phyloP scores from a whole-genome alignment of 2,888 invertebrate genomes.

The Drepana falcataria region DNA sequence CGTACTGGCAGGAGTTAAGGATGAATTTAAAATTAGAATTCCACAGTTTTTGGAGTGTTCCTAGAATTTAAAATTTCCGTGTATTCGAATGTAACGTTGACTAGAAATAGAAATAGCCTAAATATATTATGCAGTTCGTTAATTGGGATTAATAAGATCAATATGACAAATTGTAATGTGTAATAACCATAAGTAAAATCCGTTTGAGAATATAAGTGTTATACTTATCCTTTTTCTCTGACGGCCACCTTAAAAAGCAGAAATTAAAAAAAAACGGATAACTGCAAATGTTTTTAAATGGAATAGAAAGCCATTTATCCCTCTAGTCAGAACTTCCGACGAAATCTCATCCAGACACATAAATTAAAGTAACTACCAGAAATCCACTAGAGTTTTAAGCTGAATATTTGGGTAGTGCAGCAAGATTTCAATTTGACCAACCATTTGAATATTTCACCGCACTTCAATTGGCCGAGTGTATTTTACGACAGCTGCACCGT shows the following conservation, averaged over 20 bases:
- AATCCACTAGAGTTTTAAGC: background rate
- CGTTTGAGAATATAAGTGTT: too few relatives aligned
- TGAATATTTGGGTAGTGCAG: conserved; percentile 4
- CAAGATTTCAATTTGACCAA: conserved; percentile 25
- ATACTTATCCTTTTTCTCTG: too few relatives aligned
- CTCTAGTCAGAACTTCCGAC: background rate
- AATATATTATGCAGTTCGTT: too few relatives aligned
- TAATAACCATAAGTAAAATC: too few relatives aligned
- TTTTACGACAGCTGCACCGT: conserved; percentile 24
- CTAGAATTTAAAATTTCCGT: background rate
- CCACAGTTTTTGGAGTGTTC: conserved; percentile 20
- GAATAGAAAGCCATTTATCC: too few relatives aligned
- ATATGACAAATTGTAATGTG: too few relatives aligned
- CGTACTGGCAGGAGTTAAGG: conserved; percentile 51
- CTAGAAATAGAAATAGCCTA: background rate
- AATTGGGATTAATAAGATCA: too few relatives aligned
- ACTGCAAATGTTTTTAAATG: too few relatives aligned
- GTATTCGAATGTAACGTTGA: background rate
- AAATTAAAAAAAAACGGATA: too few relatives aligned
- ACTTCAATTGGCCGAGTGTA: conserved; percentile 19
- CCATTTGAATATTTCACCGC: conserved; percentile 28
- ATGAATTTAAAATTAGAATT: conserved; percentile 66
- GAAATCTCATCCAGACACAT: background rate
- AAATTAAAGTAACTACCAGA: background rate
- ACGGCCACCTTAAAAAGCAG: too few relatives aligned